These are phyloP conservation scores for Drosophila bocki DNA, from an alignment of 1,140 invertebrate species.

Conservation along the genomic window DNA sequence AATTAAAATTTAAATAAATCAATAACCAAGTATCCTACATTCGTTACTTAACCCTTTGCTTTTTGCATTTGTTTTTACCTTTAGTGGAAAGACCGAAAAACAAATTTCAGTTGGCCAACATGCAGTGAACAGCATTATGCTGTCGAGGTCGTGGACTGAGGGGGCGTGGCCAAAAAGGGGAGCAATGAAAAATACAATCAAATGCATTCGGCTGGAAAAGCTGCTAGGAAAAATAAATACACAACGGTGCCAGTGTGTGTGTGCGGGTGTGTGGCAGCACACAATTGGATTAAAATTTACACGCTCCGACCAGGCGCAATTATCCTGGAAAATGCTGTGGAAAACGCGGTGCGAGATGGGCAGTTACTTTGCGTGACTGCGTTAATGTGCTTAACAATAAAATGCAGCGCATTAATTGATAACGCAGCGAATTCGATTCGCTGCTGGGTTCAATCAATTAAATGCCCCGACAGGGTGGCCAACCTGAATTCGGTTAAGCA, in stretches of 20 bases:
- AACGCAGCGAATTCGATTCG: conserved; percentile 52
- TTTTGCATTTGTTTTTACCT: conserved; percentile 54
- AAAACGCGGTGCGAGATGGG: neutral
- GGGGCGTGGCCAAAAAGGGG: conserved; percentile 36
- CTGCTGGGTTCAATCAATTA: conserved; percentile 55
- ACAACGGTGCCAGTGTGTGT: conserved; percentile 42
- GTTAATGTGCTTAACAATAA: conserved; percentile 84
- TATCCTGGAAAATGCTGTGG: conserved; percentile 41
- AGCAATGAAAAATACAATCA: conserved; percentile 77
- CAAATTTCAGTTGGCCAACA: conserved; percentile 69
- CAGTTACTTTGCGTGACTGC: conserved; percentile 71
- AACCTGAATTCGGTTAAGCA: conserved; percentile 42
- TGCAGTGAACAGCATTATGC: conserved; percentile 61
- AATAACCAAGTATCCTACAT: neutral
- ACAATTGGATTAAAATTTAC: conserved; percentile 84
- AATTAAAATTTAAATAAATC: neutral
- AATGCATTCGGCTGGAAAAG: conserved; percentile 79
- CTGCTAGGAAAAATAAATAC: conserved; percentile 81
- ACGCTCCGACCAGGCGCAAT: conserved; percentile 78
- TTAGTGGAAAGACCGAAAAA: conserved; percentile 56
- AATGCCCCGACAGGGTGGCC: conserved; percentile 41
- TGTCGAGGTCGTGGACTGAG: neutral
- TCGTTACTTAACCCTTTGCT: neutral
- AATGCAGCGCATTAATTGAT: conserved; percentile 82
- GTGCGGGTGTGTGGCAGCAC: conserved; percentile 63